These are phyloP conservation scores for Bubo scandiacus DNA, from an alignment of 2,113 vertebrate species.

Conservation along the genomic window DNA sequence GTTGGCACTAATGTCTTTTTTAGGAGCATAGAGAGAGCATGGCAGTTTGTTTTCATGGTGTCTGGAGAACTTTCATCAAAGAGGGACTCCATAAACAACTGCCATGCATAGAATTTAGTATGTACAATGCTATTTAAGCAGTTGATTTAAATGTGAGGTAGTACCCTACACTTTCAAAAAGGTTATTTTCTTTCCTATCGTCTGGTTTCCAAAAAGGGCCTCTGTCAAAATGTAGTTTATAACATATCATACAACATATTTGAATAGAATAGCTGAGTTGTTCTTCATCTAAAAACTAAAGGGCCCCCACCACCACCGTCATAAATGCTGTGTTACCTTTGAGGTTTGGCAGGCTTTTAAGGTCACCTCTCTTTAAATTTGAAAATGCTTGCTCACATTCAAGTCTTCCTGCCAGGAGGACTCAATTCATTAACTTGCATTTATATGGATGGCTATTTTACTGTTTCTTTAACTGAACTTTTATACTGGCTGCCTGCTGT, in stretches of 20 bases:
- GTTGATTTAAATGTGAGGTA: background rate
- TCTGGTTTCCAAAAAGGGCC: background rate
- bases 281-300: slow-evolving; percentile 4
- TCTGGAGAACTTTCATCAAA: background rate
- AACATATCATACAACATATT: background rate
- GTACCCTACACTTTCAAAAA: background rate
- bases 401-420: slow-evolving; percentile 41
- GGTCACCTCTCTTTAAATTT: slow-evolving; percentile 1
- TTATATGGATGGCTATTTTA: slow-evolving; percentile 34
- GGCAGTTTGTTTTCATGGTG: background rate
- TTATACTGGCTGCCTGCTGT: slow-evolving; percentile 46
- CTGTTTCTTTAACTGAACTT: slow-evolving; percentile 60
- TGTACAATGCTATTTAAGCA: background rate
- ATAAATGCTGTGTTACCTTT: slow-evolving; percentile 18
- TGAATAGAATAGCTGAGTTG: background rate
- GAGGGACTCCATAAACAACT: background rate
- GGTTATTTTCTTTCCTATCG: background rate
- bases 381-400: slow-evolving; percentile 51
- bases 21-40: background rate
- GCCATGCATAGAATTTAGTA: background rate
- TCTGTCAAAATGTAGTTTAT: background rate
- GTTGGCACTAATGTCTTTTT: background rate
- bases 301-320: background rate
- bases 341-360: slow-evolving; percentile 22
- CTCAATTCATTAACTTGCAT: slow-evolving; percentile 58